Base-by-base conservation (phyloP, 2,888 invertebrate genomes). In the Spisula subtruncata region DNA sequence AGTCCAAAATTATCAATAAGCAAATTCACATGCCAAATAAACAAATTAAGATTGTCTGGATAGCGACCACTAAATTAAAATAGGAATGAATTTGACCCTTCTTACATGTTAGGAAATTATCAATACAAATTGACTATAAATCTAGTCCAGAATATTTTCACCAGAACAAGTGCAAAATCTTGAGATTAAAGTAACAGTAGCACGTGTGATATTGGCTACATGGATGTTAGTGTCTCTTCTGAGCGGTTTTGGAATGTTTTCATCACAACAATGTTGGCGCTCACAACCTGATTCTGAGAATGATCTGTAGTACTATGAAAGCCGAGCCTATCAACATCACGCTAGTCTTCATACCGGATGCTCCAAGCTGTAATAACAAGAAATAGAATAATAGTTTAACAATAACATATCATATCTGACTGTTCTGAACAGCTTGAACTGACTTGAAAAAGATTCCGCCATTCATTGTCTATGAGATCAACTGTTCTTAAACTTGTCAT, bases 331-430 rank as follows among this genome's bases (percentile, higher is more conserved):
- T 51, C 20, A 93, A 80, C 16, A 84, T 85, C 12, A 90, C 75
- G 51, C 91, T 93, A n/a, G 91, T 48, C 86, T 90, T 84, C 60
- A 86, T 83, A 48, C 83, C 86, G 1, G 92, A 87, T 60, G 91
- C 92, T 83, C 93, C 93, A 51, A 93, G 89, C 93, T 93, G 91
- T 14, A 93, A 93, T n/a, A n/a, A n/a, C n/a, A n/a, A n/a, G n/a
- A 48, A 86, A 81, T 56, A 88, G 2, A 79, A 46, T 14, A 10
- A n/a, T 48, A 6, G 12, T 6, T n/a, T 20, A 48, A 12, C 14
- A 0, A 12, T n/a, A 48, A n/a, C 1, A 51, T 20, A 48, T 25
- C n/a, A 25, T 20, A 66, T 1, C 14, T n/a, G 81, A 48, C 46
- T 4, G 48, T 46, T 16, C 14, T 20, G n/a, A 48, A 48, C 18